These are phyloP conservation scores for Podarcis cretensis DNA, from an alignment of 2,113 vertebrate species.

Conservation along the genomic window DNA sequence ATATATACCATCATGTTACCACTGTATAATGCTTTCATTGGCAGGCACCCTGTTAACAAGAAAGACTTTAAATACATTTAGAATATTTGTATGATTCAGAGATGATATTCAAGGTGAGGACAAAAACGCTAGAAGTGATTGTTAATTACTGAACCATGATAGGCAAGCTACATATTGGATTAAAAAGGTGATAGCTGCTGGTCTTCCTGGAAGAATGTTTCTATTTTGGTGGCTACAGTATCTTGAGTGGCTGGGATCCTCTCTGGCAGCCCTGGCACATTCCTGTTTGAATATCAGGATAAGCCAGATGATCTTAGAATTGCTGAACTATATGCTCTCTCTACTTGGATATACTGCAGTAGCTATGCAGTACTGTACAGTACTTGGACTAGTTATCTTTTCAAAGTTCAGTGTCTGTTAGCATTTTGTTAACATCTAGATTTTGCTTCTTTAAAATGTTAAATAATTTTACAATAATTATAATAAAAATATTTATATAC, in stretches of 20 bases:
- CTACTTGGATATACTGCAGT: neutral
- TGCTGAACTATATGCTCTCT: neutral
- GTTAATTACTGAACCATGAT: neutral
- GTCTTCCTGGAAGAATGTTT: slow-evolving; percentile 23
- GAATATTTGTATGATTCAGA: neutral
- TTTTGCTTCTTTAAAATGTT: neutral
- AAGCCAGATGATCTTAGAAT: neutral
- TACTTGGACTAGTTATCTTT: neutral
- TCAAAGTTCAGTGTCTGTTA: neutral
- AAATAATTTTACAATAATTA: too few species aligned
- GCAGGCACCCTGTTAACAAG: neutral
- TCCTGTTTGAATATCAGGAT: slow-evolving; percentile 4
- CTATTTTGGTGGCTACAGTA: slow-evolving; percentile 23
- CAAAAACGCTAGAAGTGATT: neutral
- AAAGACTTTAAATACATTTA: neutral
- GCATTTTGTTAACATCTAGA: neutral
- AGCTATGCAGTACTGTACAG: neutral
- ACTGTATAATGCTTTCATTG: neutral
- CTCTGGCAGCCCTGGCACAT: neutral
- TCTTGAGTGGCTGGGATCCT: slow-evolving; percentile 16
- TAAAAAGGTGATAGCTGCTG: neutral
- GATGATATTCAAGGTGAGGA: neutral
- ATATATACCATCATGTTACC: neutral
- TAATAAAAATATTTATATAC: too few species aligned
- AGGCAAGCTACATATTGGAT: slow-evolving; percentile 1